A percentile compares a stretch with the other conserved stretches of the same genome.
Evolutionary conservation across 2,888 invertebrate genomes (phyloP).

Genomic region (Drosophila borborema): DNA sequence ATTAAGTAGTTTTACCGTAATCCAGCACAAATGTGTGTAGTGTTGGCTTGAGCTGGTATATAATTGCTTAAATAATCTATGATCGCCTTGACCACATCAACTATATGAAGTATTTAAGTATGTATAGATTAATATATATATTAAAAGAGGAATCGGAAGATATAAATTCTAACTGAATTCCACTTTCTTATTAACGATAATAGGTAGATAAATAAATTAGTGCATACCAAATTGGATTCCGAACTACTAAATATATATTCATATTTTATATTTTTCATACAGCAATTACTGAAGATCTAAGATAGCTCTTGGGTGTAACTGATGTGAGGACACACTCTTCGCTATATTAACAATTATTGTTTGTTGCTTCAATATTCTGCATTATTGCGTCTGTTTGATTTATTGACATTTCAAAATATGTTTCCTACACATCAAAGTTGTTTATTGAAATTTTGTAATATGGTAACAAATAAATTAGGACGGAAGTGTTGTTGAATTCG

Average conservation of each 20-base stretch:
- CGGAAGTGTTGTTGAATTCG: conserved; percentile 69
- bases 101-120: background rate
- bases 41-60: background rate
- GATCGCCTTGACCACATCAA: background rate
- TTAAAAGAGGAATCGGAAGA: background rate
- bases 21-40: too few species aligned
- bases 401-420: background rate
- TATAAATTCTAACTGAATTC: background rate
- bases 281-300: background rate
- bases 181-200: background rate
- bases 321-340: background rate
- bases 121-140: background rate
- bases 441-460: conserved; percentile 43
- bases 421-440: conserved; percentile 19
- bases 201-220: background rate
- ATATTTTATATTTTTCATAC: background rate
- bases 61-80: background rate
- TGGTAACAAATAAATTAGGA: conserved; percentile 53
- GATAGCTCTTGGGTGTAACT: background rate
- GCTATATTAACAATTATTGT: background rate
- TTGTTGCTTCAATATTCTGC: background rate
- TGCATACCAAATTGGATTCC: background rate
- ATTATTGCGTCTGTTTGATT: too few species aligned
- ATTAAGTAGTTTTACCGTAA: background rate
- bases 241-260: background rate